Evolutionary conservation across 2,888 invertebrate genomes (phyloP), one percentile per base, ranked within the genome.

Genomic region (Sialis fuliginosa): DNA sequence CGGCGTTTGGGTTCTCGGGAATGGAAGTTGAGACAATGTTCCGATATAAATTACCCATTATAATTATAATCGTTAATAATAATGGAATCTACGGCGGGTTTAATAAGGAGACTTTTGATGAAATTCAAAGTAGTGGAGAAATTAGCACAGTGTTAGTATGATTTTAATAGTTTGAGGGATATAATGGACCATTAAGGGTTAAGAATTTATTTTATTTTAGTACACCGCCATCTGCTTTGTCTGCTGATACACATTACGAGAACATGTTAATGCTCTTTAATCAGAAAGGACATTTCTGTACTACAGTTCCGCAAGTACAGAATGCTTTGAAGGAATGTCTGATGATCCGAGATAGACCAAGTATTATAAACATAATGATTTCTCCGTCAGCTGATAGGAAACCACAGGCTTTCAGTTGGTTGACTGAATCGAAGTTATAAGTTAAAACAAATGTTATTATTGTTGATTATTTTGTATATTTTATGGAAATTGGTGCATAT

Each of bases 11-110:
- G 2, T 97, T 97, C 69, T 92, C 93, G 31, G 96, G 90, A 58
- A 93, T 96, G 93, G 97, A 97, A 70, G 73, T 96, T 31, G 97
- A 97, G 68, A 97, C 96, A 0, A 88, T 95, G 78, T 80, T 85
- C 60, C 83, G 95, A 50, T 95, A 96, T 65, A 85, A 88, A 57
- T 69, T 97, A 53, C 95, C 96, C 0, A 77, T 96, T 32, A 77
- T 90, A 34, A 77, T 95, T 48, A 75, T 96, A 4, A 80, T 97
- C 50, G 80, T 97, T 6, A 97, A 97, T 66, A 97, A 97, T 69
- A 91, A 85, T 60, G 96, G 96, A 22, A 96, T 96, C 59, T 90
- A 89, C 61, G 77, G 82, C 45, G 96, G 96, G 6, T 73, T 93
- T 51, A 82, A 85, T 57, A 70, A 75, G 51, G 82, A 87, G 13